A percentile compares a stretch with the other conserved stretches of the same genome.
phyloP scores from a whole-genome alignment of 2,888 invertebrate species.

The Hermaeophaga mercurialis region DNA sequence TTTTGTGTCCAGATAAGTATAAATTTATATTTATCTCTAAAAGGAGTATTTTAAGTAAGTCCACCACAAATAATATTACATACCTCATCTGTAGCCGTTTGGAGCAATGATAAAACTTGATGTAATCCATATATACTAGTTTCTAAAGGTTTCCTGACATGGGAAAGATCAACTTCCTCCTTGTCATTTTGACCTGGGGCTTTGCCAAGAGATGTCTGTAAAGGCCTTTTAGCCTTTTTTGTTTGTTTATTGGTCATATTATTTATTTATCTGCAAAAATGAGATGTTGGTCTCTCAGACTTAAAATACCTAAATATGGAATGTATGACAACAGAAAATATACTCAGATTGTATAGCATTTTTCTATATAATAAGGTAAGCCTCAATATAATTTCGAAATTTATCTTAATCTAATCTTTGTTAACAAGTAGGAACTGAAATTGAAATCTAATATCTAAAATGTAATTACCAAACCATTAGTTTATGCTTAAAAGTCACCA shows the following conservation, averaged over 20 bases:
- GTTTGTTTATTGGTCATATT: slow-evolving; percentile 39
- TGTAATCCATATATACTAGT: slow-evolving; percentile 72
- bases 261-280: not conserved
- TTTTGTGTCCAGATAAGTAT: too few species aligned
- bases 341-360: too few species aligned
- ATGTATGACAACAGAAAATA: too few species aligned
- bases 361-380: too few species aligned
- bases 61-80: slow-evolving; percentile 30
- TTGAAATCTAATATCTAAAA: not conserved
- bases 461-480: not conserved
- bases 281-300: too few species aligned
- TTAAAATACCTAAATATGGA: too few species aligned
- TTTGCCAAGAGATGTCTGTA: slow-evolving; percentile 51
- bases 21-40: too few species aligned
- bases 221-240: slow-evolving; percentile 47
- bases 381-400: too few species aligned
- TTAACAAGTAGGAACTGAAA: too few species aligned
- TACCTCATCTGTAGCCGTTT: slow-evolving; percentile 79
- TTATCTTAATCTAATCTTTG: too few species aligned
- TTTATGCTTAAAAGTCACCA: not conserved
- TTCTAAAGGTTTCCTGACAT: slow-evolving; percentile 66
- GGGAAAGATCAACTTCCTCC: slow-evolving; percentile 54
- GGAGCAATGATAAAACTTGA: slow-evolving; percentile 73
- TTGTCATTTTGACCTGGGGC: slow-evolving; percentile 39
- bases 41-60: not conserved